Percentiles rank a stretch among this genome's conserved stretches.
Evolutionary conservation across 2,113 vertebrate genomes (phyloP).

Genomic region (Lucifuga dentata): DNA sequence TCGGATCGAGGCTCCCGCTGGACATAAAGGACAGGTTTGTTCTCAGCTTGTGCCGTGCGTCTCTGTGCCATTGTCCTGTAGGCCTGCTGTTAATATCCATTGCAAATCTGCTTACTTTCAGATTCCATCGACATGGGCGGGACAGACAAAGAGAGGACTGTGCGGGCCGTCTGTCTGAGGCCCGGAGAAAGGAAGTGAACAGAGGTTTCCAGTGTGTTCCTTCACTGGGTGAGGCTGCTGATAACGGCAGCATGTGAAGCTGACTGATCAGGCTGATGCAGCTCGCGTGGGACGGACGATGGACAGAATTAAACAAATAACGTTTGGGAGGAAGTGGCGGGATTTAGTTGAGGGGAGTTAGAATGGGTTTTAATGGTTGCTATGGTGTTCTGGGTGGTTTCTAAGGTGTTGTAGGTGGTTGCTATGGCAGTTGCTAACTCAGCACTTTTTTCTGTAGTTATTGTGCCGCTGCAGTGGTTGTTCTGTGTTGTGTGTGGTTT

Average conservation of each 20-base stretch:
- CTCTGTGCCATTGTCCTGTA: conserved; percentile 74
- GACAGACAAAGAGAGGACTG: conserved; percentile 73
- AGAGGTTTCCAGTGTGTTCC: conserved; percentile 64
- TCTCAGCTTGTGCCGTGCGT: conserved; percentile 64
- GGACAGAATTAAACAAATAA: conserved; percentile 64
- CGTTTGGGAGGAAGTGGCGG: conserved; percentile 59
- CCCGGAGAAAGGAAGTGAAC: conserved; percentile 66
- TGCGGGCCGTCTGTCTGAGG: conserved; percentile 50
- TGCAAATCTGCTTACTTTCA: conserved; percentile 84
- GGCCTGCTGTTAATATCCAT: conserved; percentile 78
- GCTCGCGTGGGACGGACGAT: conserved; percentile 56
- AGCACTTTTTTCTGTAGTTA: too few relatives aligned
- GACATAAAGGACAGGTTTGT: conserved; percentile 72
- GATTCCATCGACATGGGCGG: conserved; percentile 76
- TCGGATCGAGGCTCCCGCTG: conserved; percentile 46
- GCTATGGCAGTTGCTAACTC: too few relatives aligned
- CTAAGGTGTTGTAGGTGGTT: too few relatives aligned
- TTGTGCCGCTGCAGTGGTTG: too few relatives aligned
- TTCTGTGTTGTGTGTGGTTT: too few relatives aligned
- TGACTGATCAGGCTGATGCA: conserved; percentile 77
- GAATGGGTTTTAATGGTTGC: too few relatives aligned
- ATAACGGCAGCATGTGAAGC: conserved; percentile 78
- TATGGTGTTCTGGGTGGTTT: too few relatives aligned
- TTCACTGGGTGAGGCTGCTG: conserved; percentile 53
- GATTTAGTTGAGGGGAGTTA: conserved; percentile 64